Conservation (phyloP, 2,888 invertebrate genomes). For the Brachynemurus nebulosus region DNA sequence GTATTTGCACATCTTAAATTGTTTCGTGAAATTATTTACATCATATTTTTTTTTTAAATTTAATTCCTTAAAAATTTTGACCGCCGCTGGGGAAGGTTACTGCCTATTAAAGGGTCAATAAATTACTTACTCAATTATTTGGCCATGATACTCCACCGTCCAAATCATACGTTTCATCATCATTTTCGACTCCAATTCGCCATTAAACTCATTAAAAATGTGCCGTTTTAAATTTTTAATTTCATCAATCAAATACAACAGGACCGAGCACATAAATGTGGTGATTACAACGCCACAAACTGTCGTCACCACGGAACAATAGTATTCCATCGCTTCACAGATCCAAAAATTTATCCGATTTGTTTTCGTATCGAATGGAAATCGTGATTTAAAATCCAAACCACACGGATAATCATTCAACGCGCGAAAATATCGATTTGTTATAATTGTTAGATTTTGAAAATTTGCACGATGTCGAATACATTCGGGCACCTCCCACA, state of each 20-base stretch:
- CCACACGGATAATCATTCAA: not conserved
- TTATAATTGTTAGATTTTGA: not conserved
- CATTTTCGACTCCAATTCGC: too few relatives aligned
- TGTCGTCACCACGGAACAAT: not conserved
- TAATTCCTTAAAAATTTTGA: too few relatives aligned
- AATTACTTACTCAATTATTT: not conserved
- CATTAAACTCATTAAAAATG: not conserved
- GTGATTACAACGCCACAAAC: not conserved
- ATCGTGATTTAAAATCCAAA: constrained; percentile 1
- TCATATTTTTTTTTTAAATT: too few relatives aligned
- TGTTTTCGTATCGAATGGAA: not conserved
- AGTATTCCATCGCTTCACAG: not conserved
- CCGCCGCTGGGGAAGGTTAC: too few relatives aligned
- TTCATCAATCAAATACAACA: not conserved
- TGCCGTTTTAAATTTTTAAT: not conserved
- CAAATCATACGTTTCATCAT: too few relatives aligned
- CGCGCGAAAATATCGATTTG: not conserved
- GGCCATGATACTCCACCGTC: not conserved
- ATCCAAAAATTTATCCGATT: not conserved
- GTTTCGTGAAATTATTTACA: too few relatives aligned
- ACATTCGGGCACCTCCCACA: not conserved
- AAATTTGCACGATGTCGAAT: not conserved
- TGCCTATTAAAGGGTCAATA: too few relatives aligned
- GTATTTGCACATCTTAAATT: too few relatives aligned
- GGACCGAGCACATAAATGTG: not conserved